Evolutionary conservation across 1,140 invertebrate species (phyloP), one percentile per base, ranked within the genome.

Genomic region (Drosophila suzukii): DNA sequence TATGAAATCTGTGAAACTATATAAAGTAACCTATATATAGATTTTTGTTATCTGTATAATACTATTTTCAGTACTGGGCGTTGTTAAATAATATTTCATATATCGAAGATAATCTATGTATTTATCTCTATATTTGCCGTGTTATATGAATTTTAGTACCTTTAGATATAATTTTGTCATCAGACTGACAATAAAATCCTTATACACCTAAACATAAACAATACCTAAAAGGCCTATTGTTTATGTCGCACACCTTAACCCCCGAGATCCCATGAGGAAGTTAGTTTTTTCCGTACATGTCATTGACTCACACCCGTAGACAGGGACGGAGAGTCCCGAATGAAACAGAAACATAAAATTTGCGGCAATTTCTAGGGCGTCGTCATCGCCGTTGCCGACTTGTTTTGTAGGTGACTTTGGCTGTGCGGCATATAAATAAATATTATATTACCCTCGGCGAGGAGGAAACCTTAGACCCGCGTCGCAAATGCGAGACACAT

Each of bases 341-440:
- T 27, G 71, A 41, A 24, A 44, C 39, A 27, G 72, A 57, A 58
- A 59, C 72, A 58, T 66, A 51, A 59, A 76, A 53, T 76, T 71
- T 71, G 73, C 55, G 50, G 74, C 73, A 76, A 76, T 76, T 75
- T 66, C 73, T 58, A 67, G 55, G 73, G 61, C 73, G 73, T 54
- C 73, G 73, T 57, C 61, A 46, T 55, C 46, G 44, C 32, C 36
- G 71, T 41, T 34, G 41, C 55, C 70, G 71, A 46, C 65, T 30
- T 71, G 56, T 50, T 54, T 51, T 51, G 65, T 84, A 85, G 81
- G 62, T 74, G 73, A 77, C 50, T 85, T 54, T 63, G 51, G 50
- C 76, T 75, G 79, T 81, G 78, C 65, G 75, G 80, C 78, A 79
- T 78, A 79, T 75, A 86, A 88, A 86, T 88, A 82, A 88, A 86